Conservation (phyloP, 2,888 invertebrate genomes). For the Embidobia sp. region DNA sequence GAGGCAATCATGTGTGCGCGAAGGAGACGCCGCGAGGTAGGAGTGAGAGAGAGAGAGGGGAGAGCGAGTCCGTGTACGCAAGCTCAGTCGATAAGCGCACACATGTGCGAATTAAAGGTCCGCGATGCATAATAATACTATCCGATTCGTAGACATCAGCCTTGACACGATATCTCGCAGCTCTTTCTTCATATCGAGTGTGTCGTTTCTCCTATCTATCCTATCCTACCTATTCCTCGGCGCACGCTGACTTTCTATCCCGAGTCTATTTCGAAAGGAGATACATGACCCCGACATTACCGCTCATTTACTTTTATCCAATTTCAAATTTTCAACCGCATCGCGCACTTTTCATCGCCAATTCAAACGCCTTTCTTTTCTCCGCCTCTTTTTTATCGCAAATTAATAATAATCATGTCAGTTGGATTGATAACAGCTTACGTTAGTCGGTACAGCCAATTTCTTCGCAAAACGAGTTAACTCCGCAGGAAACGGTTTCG, state of each 20-base stretch:
- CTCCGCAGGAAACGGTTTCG: too few relatives aligned
- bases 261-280: slow-evolving; percentile 52
- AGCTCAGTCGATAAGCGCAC: slow-evolving; percentile 71
- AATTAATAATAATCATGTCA: neutral
- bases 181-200: slow-evolving; percentile 64
- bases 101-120: slow-evolving; percentile 66
- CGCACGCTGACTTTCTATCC: slow-evolving; percentile 43
- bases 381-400: too few relatives aligned
- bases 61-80: slow-evolving; percentile 5
- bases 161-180: slow-evolving; percentile 74
- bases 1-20: slow-evolving; percentile 21
- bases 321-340: slow-evolving; percentile 21
- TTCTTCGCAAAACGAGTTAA: too few relatives aligned
- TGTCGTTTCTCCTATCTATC: slow-evolving; percentile 52
- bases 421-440: too few relatives aligned
- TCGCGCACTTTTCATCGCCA: too few relatives aligned
- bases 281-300: slow-evolving; percentile 46
- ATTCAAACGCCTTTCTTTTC: slow-evolving; percentile 4
- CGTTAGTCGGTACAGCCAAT: too few relatives aligned
- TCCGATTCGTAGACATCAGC: slow-evolving; percentile 77
- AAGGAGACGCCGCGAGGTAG: neutral
- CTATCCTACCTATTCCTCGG: slow-evolving; percentile 30
- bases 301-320: slow-evolving; percentile 38
- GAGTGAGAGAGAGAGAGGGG: slow-evolving; percentile 31
- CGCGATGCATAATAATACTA: slow-evolving; percentile 66